Evolutionary conservation across 2,797 vertebrate genomes (phyloP).

Genomic region (Trachops cirrhosus): DNA sequence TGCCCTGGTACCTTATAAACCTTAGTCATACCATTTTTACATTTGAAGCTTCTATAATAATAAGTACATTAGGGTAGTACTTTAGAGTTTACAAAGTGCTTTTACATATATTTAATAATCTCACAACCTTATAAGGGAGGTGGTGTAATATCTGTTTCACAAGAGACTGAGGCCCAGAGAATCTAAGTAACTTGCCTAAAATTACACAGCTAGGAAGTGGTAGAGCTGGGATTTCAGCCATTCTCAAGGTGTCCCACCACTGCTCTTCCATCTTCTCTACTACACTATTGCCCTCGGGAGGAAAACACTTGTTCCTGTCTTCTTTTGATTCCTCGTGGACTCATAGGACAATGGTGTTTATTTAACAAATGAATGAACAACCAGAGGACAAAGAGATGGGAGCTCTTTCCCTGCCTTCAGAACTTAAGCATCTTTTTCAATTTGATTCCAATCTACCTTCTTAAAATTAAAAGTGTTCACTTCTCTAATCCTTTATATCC

Average conservation of each 20-base stretch:
- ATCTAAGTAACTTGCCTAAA: background rate
- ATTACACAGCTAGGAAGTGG: background rate
- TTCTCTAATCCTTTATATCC: background rate
- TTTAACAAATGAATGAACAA: background rate
- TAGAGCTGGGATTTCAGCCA: background rate
- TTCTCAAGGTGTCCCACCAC: background rate
- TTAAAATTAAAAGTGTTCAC: background rate
- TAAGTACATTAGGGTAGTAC: too few relatives aligned
- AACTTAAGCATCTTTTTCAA: background rate
- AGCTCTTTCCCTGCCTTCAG: background rate
- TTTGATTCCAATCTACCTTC: background rate
- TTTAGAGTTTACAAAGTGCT: background rate
- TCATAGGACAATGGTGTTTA: background rate
- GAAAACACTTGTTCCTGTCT: background rate
- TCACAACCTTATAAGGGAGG: background rate
- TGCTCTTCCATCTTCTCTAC: background rate
- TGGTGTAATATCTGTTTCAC: background rate
- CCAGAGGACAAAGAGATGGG: background rate
- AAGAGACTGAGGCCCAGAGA: background rate
- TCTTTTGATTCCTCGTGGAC: background rate
- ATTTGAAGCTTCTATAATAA: background rate
- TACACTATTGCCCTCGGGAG: too few relatives aligned
- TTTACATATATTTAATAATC: background rate
- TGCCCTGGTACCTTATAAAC: background rate
- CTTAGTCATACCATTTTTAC: background rate